These are phyloP conservation scores for Schizotus pectinicornis DNA, from an alignment of 2,888 invertebrate species.

Conservation along the genomic window DNA sequence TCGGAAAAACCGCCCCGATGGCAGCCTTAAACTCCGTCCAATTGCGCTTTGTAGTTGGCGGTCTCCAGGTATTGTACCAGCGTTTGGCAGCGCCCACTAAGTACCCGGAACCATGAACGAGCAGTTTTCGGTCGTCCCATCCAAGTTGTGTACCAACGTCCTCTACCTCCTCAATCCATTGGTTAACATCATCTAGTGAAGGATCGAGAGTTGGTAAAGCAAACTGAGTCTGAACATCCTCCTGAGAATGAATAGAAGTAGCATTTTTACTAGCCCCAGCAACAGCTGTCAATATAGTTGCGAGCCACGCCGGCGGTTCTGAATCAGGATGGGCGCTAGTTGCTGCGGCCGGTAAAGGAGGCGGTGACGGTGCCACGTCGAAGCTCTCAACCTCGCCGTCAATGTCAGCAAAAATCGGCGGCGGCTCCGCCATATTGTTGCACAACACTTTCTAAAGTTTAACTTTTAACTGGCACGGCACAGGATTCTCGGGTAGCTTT, in stretches of 20 bases:
- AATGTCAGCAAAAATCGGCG: no score
- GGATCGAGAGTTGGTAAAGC: constrained; percentile 4
- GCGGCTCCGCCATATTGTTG: no score
- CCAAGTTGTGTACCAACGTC: neutral
- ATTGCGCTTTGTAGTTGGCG: neutral
- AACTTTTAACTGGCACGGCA: no score
- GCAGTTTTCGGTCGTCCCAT: constrained; percentile 1
- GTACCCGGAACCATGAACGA: constrained; percentile 1
- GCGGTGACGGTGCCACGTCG: no score
- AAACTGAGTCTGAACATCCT: neutral
- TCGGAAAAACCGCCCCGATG: neutral
- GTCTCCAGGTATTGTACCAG: constrained; percentile 9
- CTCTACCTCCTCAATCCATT: constrained; percentile 1
- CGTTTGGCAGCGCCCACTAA: constrained; percentile 1
- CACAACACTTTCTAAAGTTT: no score
- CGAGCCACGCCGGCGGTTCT: constrained; percentile 5
- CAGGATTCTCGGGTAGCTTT: no score
- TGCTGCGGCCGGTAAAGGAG: no score
- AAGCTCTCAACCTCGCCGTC: no score
- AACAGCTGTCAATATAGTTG: neutral
- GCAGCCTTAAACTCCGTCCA: constrained; percentile 3
- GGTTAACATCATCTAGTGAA: neutral
- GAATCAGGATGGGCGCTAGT: no score
- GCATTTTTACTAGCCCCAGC: neutral
- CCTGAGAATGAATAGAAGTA: neutral